These are phyloP conservation scores for Rana temporaria DNA, from an alignment of 2,113 vertebrate genomes.

Conservation along the genomic window DNA sequence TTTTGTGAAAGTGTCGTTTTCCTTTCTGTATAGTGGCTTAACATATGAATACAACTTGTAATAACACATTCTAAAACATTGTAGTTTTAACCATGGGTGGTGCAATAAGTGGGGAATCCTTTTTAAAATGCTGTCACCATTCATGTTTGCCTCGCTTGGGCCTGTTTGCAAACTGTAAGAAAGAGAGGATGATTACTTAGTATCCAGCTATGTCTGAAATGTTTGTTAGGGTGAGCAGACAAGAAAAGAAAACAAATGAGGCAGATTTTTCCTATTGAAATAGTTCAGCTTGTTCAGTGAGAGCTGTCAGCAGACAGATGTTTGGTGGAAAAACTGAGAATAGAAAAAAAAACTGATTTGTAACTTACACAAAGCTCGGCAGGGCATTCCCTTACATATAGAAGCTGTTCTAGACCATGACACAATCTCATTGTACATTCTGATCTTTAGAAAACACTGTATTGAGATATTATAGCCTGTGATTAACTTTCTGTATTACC, in stretches of 20 bases:
- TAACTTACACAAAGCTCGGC: background rate
- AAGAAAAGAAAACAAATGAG: conserved; percentile 37
- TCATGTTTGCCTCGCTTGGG: background rate
- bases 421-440: background rate
- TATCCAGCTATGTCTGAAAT: conserved; percentile 25
- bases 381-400: background rate
- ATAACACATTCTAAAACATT: background rate
- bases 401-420: background rate
- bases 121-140: background rate
- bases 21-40: too few relatives aligned
- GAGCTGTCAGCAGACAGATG: background rate
- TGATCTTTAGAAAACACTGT: background rate
- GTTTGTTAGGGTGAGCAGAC: conserved; percentile 21
- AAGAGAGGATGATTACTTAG: conserved; percentile 11
- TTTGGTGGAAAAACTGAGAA: background rate
- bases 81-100: background rate
- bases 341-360: background rate
- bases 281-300: conserved; percentile 4
- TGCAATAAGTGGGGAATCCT: background rate
- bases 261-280: conserved; percentile 26
- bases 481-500: background rate
- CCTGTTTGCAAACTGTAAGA: background rate
- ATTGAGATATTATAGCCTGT: too few relatives aligned
- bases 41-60: background rate
- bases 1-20: too few relatives aligned